These are phyloP conservation scores for Scaptomyza polygonia DNA, from an alignment of 2,888 invertebrate genomes.

Conservation along the genomic window DNA sequence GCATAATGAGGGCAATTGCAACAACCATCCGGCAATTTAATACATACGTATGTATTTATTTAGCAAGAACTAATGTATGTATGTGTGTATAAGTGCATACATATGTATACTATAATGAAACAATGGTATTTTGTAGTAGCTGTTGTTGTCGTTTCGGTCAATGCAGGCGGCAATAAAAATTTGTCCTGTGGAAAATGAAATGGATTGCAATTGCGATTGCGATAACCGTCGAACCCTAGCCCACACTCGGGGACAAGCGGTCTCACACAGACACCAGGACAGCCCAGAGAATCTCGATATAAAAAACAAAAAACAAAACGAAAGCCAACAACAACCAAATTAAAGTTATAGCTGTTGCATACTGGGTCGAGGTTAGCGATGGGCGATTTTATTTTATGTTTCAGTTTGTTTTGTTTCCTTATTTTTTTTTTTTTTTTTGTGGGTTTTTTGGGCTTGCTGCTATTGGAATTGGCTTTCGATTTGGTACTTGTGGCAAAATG, in stretches of 20 bases:
- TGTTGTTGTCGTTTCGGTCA: slow-evolving; percentile 61
- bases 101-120: slow-evolving; percentile 47
- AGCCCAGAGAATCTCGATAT: slow-evolving; percentile 25
- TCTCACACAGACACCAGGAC: slow-evolving; percentile 12
- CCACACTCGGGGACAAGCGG: slow-evolving; percentile 11
- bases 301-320: slow-evolving; percentile 15
- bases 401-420: slow-evolving; percentile 13
- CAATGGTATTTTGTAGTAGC: slow-evolving; percentile 56
- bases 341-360: slow-evolving; percentile 32
- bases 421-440: too few species aligned
- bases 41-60: slow-evolving; percentile 24
- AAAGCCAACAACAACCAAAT: slow-evolving; percentile 11
- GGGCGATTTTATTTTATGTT: slow-evolving; percentile 9
- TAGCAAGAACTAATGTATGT: background rate
- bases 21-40: slow-evolving; percentile 77
- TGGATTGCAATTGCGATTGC: slow-evolving; percentile 74
- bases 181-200: slow-evolving; percentile 79
- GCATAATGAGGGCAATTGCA: slow-evolving; percentile 76
- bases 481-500: slow-evolving; percentile 54
- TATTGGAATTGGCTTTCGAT: slow-evolving; percentile 61
- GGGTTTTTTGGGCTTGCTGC: slow-evolving; percentile 10
- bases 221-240: slow-evolving; percentile 56
- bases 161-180: slow-evolving; percentile 70
- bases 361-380: slow-evolving; percentile 67
- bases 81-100: slow-evolving; percentile 5